Conservation (phyloP, 2,888 invertebrate species). For the Fragum sueziense region DNA sequence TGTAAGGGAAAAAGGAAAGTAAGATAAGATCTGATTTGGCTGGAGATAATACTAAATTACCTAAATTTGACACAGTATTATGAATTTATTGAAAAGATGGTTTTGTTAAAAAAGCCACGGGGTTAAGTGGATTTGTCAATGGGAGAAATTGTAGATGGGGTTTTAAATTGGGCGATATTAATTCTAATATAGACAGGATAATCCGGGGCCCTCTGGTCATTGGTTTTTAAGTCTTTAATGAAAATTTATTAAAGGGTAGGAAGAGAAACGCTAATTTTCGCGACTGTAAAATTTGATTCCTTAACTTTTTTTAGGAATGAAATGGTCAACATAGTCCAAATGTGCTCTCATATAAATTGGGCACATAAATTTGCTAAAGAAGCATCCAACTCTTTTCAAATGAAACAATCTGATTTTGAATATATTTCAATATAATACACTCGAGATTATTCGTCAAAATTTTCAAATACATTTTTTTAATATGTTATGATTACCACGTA, state of each 20-base stretch:
- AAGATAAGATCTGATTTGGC: constrained; percentile 58
- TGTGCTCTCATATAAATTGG: too few relatives aligned
- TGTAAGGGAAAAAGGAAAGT: constrained; percentile 37
- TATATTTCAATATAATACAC: too few relatives aligned
- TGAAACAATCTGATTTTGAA: too few relatives aligned
- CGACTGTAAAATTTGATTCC: too few relatives aligned
- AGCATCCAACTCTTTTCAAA: too few relatives aligned
- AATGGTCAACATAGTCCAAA: too few relatives aligned
- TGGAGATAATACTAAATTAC: constrained; percentile 53
- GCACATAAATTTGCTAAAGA: too few relatives aligned
- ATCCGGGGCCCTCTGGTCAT: constrained; percentile 18
- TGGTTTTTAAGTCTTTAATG: constrained; percentile 1
- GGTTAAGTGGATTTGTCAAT: constrained; percentile 50
- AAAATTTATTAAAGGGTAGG: background rate
- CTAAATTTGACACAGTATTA: constrained; percentile 57
- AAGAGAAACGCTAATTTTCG: too few relatives aligned
- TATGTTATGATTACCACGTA: too few relatives aligned
- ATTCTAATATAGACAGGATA: constrained; percentile 58
- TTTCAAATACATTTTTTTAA: too few relatives aligned
- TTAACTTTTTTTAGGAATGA: too few relatives aligned
- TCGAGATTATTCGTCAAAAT: too few relatives aligned
- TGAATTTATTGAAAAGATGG: constrained; percentile 56
- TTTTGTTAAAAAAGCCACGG: constrained; percentile 52
- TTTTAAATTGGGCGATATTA: constrained; percentile 42
- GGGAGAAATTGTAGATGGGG: constrained; percentile 24